These are phyloP conservation scores for Anguilla rostrata DNA, from an alignment of 2,113 vertebrate genomes.

Conservation along the genomic window DNA sequence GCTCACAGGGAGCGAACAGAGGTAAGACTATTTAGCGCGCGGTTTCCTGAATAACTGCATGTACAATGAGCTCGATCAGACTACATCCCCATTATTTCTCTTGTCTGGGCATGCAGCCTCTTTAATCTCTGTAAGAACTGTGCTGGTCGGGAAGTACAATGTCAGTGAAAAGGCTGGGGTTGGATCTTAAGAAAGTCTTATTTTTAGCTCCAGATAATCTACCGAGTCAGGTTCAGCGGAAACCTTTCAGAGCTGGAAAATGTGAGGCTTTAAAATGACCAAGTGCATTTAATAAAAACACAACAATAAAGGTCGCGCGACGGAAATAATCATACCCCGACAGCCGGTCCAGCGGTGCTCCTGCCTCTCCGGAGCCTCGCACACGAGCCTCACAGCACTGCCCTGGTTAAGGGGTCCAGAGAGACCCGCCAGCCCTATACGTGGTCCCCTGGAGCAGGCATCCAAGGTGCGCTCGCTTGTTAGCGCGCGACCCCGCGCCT, in stretches of 20 bases:
- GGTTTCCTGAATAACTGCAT: constrained; percentile 7
- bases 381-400: not conserved
- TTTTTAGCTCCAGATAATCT: constrained; percentile 36
- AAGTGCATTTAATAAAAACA: constrained; percentile 22
- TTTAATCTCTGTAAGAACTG: constrained; percentile 45
- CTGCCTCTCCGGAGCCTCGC: not conserved
- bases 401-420: constrained; percentile 20
- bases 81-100: constrained; percentile 13
- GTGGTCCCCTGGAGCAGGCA: constrained; percentile 18
- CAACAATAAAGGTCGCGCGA: constrained; percentile 25
- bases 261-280: constrained; percentile 22
- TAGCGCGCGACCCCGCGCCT: constrained; percentile 28
- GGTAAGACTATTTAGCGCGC: constrained; percentile 1
- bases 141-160: constrained; percentile 38
- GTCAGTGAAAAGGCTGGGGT: constrained; percentile 26
- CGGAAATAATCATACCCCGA: constrained; percentile 12
- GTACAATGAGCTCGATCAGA: constrained; percentile 4
- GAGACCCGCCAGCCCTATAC: constrained; percentile 20
- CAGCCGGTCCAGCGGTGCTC: not conserved
- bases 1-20: not conserved
- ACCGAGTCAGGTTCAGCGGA: constrained; percentile 21
- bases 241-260: constrained; percentile 25
- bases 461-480: constrained; percentile 26
- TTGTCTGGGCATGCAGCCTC: constrained; percentile 26
- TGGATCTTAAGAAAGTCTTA: constrained; percentile 26